Evolutionary conservation across 2,113 vertebrate genomes (phyloP).

Genomic region (Pelecanus crispus): DNA sequence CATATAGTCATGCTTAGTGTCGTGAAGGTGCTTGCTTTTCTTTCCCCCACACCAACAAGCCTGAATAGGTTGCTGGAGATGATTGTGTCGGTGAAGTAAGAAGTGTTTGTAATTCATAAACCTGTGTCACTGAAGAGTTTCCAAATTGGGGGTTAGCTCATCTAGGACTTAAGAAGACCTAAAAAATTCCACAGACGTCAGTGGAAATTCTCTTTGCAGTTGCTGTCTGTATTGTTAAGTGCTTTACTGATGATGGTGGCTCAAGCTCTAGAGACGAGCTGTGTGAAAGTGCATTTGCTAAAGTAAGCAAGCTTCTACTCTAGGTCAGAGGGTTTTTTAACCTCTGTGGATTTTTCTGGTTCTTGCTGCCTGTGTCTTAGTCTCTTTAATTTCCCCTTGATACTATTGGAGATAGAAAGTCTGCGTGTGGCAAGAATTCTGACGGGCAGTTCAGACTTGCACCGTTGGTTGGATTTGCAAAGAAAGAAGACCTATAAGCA

Average conservation of each 20-base stretch:
- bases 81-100: neutral
- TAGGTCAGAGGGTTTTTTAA: neutral
- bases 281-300: neutral
- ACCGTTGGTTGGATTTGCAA: neutral
- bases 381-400: neutral
- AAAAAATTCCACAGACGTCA: neutral
- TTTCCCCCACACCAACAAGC: neutral
- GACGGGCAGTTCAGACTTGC: neutral
- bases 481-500: neutral
- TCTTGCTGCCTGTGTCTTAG: neutral
- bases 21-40: neutral
- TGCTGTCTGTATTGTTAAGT: neutral
- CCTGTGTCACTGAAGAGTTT: neutral
- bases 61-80: neutral
- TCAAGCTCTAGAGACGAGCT: neutral
- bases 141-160: neutral
- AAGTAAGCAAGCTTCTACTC: neutral
- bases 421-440: neutral
- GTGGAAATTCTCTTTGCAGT: neutral
- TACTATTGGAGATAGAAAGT: neutral
- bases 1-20: rapidly evolving
- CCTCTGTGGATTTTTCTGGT: neutral
- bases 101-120: neutral
- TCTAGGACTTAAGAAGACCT: neutral
- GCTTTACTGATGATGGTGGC: neutral